Evolutionary conservation across 2,888 invertebrate species (phyloP), one percentile per base, ranked within the genome.

Genomic region (Orthosia gothica): DNA sequence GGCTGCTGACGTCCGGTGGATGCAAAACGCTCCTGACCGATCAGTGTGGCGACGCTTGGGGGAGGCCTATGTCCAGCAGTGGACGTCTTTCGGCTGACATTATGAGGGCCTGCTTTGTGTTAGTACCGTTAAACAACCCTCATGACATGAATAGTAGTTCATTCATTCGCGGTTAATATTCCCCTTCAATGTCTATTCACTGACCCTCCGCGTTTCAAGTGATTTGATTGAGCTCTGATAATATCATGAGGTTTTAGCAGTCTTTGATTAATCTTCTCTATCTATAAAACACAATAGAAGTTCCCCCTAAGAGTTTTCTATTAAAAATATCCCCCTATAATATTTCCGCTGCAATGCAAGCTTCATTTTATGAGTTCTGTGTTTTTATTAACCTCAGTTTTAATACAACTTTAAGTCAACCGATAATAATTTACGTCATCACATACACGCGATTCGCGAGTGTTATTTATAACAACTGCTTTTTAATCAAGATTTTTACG

Each of bases 401-500:
- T 40, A 40, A 58, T 68, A 47, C 26, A 78, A 54, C 47, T 59
- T 61, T 13, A 61, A 13, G 54, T 75, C 49, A 50, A 61, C 49
- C 59, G 11, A 54, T 55, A 55, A 40, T 55, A 75, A 47, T 23
- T 70, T n/a, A 79, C 16, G 59, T 61, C 49, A 50, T 15, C 49
- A 79, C 70, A 45, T 45, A 57, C 75, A 76, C 75, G 79, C 75
- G 26, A 61, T 15, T 20, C 71, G 71, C 79, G 20, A 50, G 5
- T 20, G 15, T 61, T 79, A 50, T 49, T 79, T 71, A 76, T 20
- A 61, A n/a, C 13, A 77, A 79, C 61, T 13, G 20, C 5, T 55
- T 79, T 80, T 81, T 74, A 74, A 77, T 77, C 81, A 74, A 61
- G 77, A 78, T 78, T 75, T 47, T 74, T 54, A 68, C 63, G 63